Conservation (phyloP, 2,888 invertebrate genomes). For the Drosophila villosipedis region DNA sequence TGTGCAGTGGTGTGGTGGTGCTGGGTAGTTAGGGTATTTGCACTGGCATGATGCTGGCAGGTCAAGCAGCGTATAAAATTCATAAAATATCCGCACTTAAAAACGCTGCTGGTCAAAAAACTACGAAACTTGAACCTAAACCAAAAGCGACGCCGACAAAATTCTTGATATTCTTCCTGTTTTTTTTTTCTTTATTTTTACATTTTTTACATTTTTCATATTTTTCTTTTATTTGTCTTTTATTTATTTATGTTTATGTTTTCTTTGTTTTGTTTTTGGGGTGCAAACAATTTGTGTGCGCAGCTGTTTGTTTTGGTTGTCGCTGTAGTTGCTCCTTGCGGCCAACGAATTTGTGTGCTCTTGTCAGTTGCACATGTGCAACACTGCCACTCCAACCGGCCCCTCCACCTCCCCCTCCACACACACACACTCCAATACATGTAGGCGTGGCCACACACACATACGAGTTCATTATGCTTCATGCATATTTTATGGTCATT, state of each 20-base stretch:
- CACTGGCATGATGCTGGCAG: conserved; percentile 50
- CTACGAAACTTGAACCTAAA: conserved; percentile 57
- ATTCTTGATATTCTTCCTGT: conserved; percentile 23
- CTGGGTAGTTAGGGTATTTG: conserved; percentile 9
- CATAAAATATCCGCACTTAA: conserved; percentile 80
- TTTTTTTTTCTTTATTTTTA: conserved; percentile 15
- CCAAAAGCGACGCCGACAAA: conserved; percentile 22
- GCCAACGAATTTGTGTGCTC: conserved; percentile 49
- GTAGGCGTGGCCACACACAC: conserved; percentile 31
- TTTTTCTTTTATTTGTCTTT: conserved; percentile 28
- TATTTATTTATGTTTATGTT: conserved; percentile 21
- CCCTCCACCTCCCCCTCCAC: too few species aligned
- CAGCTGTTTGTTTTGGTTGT: conserved; percentile 16
- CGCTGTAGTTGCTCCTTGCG: conserved; percentile 28
- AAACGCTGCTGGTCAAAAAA: conserved; percentile 56
- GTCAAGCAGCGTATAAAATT: conserved; percentile 78
- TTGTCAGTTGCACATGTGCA: conserved; percentile 78
- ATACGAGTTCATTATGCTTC: conserved; percentile 49
- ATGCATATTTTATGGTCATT: conserved; percentile 53
- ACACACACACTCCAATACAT: background rate
- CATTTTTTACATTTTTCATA: conserved; percentile 14
- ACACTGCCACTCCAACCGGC: background rate
- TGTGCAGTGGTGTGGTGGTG: background rate
- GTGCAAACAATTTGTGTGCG: conserved; percentile 40
- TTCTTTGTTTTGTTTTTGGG: conserved; percentile 20